Base-by-base conservation (phyloP, 2,797 vertebrate genomes). In the Gadopsis marmoratus region DNA sequence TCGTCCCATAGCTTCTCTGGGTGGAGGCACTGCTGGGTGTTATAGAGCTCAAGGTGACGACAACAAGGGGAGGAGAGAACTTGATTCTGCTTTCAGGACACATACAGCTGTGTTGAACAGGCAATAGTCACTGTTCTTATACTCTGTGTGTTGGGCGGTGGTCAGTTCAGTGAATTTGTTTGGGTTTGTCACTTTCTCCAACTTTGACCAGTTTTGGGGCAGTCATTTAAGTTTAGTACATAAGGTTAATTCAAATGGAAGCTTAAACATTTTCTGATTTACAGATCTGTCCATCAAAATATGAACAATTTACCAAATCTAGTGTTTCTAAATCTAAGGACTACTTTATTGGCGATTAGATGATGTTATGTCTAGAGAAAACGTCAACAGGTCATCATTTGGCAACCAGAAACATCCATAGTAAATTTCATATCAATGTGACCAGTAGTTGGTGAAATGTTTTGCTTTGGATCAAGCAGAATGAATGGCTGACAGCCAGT, bases 21-120 rank as follows among this genome's bases (percentile, higher is more conserved):
- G 93, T 85, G 89, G 82, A 86, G 90, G 82, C 61, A 41, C 78
- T 70, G 75, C 81, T 69, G 86, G 71, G 72, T 78, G 85, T 85
- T 78, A 45, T 23, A 41, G 71, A 60, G 60, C 82, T 78, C 51
- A 91, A 92, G 87, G 90, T 93, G 91, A 87, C 91, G 85, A 93
- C 83, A 88, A 66, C 16, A 17, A 79, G 56, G 4, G 41, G 59
- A 74, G 59, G 26, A 59, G 41, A 41, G 45, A 33, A 5, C 37
- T 48, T 51, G 17, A 13, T 59, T 69, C 39, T 35, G 39, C 64
- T 26, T 29, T 81, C 55, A 61, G 50, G 51, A 4, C 58, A 21
- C 59, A 7, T 19, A 21, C 43, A 70, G 54, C 76, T 61, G 72
- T 41, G 51, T 31, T 63, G 7, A 56, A 50, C 21, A 0, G 5